Base-by-base conservation (phyloP, 2,113 vertebrate genomes). In the Scophthalmus maximus region DNA sequence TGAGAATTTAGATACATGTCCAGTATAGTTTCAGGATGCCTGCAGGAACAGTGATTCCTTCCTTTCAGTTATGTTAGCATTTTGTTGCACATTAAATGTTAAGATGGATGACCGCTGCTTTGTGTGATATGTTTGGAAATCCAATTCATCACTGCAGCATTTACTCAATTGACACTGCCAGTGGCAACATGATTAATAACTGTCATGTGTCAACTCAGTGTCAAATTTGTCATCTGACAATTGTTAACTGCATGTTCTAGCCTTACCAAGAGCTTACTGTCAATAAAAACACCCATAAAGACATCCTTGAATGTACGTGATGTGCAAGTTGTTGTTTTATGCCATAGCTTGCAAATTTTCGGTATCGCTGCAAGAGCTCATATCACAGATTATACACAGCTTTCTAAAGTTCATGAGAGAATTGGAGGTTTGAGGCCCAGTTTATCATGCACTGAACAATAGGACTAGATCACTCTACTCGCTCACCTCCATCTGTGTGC, bases 391-490 rank as follows among this genome's bases (percentile, higher is more conserved):
- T 77, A 68, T 50, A 56, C 47, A 23, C 14, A 29, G 76, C 15
- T 78, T 47, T 60, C 38, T 20, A 1, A 72, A 62, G 56, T 76
- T 30, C 55, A 44, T 6, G 17, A 69, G n/a, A 74, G 62, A 78
- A 63, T 58, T 51, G 79, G 64, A 55, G 76, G 73, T 72, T 59
- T 77, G 68, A 56, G 67, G 50, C 63, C 58, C 51, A 20, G 78
- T 83, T 83, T 79, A 80, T 81, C 63, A 60, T 52, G 25, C 42
- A 14, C 17, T 55, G 75, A 83, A 82, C 83, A 89, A 90, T 92
- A 91, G 91, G 83, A 86, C 78, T 85, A 85, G 66, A 93, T 93
- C 91, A 84, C 76, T 81, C 82, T 15, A 42, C 75, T 55, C 46
- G 47, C 78, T 91, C 73, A 83, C 90, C 76, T 92, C 69, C 86